Percentiles rank a stretch among this genome's conserved stretches.
Evolutionary conservation across 2,113 vertebrate genomes (phyloP).

Genomic region (Mastomys natalensis): DNA sequence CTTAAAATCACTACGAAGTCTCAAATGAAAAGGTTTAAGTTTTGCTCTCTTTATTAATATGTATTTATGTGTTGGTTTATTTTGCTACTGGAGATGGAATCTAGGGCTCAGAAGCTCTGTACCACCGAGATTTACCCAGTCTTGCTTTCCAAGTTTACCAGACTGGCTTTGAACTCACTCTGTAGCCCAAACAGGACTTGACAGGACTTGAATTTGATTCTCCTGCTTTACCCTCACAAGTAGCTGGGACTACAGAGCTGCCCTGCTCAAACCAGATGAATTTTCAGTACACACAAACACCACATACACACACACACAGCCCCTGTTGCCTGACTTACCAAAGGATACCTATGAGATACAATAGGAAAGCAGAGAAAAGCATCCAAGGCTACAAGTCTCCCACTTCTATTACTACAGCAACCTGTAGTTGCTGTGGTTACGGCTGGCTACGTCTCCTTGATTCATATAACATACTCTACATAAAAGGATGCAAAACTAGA

Average conservation of each 20-base stretch:
- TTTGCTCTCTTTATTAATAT: neutral
- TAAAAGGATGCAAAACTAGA: neutral
- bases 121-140: neutral
- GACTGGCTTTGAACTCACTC: neutral
- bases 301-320: too few relatives aligned
- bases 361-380: neutral
- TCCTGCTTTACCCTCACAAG: neutral
- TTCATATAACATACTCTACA: neutral
- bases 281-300: neutral
- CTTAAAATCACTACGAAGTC: neutral
- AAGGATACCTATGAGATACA: neutral
- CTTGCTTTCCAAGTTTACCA: neutral
- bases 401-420: neutral
- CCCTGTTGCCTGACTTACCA: neutral
- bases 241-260: neutral
- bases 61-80: neutral
- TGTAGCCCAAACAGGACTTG: neutral
- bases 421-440: slow-evolving; percentile 8
- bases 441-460: neutral
- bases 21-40: neutral
- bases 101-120: neutral
- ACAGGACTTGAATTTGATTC: neutral
- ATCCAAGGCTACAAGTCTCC: neutral
- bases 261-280: neutral
- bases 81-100: neutral